Conservation (phyloP, 2,797 vertebrate species). For the Sebastes matsubarae region DNA sequence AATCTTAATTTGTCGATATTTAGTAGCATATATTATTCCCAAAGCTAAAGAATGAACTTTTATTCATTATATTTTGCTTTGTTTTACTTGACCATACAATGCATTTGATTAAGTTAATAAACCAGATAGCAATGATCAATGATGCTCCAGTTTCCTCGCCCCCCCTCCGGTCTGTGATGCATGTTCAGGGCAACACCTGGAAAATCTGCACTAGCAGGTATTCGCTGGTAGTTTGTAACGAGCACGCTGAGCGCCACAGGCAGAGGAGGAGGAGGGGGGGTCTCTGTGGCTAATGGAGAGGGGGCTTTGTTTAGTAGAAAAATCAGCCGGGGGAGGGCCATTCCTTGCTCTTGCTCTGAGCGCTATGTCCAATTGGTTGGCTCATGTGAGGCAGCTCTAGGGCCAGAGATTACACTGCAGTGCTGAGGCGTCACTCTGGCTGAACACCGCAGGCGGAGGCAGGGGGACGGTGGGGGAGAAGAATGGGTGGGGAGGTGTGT, state of each 20-base stretch:
- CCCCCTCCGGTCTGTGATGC: conserved; percentile 7
- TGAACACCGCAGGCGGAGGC: conserved; percentile 69
- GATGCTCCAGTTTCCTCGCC: conserved; percentile 16
- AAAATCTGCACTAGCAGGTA: conserved; percentile 45
- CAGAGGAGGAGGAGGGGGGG: not conserved
- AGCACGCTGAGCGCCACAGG: conserved; percentile 14
- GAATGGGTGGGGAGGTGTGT: conserved; percentile 44
- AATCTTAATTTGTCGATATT: not conserved
- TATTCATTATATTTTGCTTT: not conserved
- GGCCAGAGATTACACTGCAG: conserved; percentile 80
- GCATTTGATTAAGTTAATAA: not conserved
- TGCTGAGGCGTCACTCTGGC: conserved; percentile 78
- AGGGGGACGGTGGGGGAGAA: conserved; percentile 21
- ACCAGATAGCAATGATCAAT: not conserved
- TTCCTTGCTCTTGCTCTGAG: conserved; percentile 55
- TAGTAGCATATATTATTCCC: not conserved
- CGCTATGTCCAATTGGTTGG: conserved; percentile 67
- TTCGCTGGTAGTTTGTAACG: conserved; percentile 20
- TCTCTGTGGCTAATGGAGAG: not conserved
- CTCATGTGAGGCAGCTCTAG: conserved; percentile 64
- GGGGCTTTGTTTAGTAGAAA: conserved; percentile 52
- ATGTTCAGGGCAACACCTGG: conserved; percentile 44
- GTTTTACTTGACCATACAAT: conserved; percentile 6
- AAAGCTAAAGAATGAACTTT: not conserved
- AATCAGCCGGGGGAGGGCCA: conserved; percentile 46